phyloP scores from a whole-genome alignment of 2,888 invertebrate species.

The Labia minor region DNA sequence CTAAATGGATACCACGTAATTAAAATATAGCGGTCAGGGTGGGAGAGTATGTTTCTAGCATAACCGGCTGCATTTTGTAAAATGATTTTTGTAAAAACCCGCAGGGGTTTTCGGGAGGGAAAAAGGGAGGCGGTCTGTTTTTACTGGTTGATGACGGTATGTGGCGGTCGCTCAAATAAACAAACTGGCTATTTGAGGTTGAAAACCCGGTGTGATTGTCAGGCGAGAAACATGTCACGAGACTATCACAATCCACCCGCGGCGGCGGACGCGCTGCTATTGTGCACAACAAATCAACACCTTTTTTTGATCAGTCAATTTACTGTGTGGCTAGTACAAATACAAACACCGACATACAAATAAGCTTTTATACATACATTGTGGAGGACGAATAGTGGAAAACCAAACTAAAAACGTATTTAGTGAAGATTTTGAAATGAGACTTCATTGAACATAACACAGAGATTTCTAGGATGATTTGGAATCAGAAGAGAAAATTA shows the following conservation, averaged over 20 bases:
- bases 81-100: slow-evolving; percentile 13
- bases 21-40: slow-evolving; percentile 3
- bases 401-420: no score
- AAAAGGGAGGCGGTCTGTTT: background rate
- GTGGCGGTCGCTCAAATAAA: slow-evolving; percentile 9
- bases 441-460: no score
- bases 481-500: no score
- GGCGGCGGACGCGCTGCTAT: background rate
- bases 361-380: background rate
- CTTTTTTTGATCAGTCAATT: slow-evolving; percentile 1
- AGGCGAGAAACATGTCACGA: slow-evolving; percentile 5
- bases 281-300: background rate
- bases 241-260: background rate
- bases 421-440: no score
- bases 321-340: background rate
- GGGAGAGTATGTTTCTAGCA: slow-evolving; percentile 1
- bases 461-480: no score
- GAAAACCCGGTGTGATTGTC: slow-evolving; percentile 1
- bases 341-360: background rate
- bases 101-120: background rate
- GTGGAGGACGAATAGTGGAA: no score
- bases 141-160: background rate
- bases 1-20: background rate
- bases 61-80: slow-evolving; percentile 7
- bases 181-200: slow-evolving; percentile 1